phyloP scores from a whole-genome alignment of 2,113 vertebrate species.

The Uropsilus gracilis region DNA sequence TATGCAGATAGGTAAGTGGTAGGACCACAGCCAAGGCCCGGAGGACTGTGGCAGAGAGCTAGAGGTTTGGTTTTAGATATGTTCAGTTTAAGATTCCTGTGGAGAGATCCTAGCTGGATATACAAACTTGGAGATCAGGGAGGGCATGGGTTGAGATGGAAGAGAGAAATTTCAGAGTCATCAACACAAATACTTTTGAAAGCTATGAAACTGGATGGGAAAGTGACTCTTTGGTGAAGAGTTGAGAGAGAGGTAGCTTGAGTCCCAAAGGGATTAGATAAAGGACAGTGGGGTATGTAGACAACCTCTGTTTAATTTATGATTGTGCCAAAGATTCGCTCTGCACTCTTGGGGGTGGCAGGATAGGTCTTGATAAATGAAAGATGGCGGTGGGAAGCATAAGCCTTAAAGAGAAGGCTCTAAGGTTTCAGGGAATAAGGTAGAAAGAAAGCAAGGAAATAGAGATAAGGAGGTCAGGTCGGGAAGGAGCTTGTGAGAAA shows the following conservation, averaged over 20 bases:
- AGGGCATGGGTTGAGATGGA: background rate
- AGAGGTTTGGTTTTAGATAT: background rate
- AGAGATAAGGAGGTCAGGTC: background rate
- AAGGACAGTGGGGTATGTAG: background rate
- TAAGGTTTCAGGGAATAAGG: background rate
- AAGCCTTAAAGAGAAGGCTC: background rate
- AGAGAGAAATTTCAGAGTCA: background rate
- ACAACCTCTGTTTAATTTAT: background rate
- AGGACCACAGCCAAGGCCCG: background rate
- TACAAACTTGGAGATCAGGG: background rate
- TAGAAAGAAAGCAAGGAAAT: background rate
- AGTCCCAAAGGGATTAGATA: background rate
- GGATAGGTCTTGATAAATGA: background rate
- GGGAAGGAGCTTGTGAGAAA: background rate
- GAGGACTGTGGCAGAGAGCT: fast-evolving
- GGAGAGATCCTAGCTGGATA: background rate
- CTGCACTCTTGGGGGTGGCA: background rate
- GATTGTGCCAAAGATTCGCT: background rate
- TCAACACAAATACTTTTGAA: background rate
- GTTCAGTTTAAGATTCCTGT: background rate
- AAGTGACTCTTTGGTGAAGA: background rate
- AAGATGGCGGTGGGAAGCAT: background rate
- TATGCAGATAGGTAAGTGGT: background rate
- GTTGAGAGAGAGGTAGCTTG: background rate
- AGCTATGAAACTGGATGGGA: background rate